Evolutionary conservation across 2,888 invertebrate species (phyloP).

Genomic region (Lottia scabra): DNA sequence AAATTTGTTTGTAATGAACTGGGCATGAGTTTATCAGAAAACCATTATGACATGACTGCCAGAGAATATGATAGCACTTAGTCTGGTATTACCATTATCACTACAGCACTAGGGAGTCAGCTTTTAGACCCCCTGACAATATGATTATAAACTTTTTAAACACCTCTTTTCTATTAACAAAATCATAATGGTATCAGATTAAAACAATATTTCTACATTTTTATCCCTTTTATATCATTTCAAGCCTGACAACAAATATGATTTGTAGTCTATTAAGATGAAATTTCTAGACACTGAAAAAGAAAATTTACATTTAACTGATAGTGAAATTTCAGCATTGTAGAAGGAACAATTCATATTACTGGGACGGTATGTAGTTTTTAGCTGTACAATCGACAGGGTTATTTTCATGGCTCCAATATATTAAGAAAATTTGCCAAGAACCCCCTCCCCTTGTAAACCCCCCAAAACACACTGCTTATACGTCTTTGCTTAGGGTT

Average conservation of each 20-base stretch:
- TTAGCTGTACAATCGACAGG: no score
- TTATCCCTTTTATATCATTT: background rate
- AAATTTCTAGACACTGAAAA: background rate
- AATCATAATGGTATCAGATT: background rate
- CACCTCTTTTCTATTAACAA: no score
- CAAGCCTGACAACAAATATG: background rate
- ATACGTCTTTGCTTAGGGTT: no score
- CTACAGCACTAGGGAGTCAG: constrained; percentile 12
- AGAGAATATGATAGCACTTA: background rate
- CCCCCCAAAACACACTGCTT: no score
- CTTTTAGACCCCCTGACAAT: constrained; percentile 9
- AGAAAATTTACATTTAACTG: no score
- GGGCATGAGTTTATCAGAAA: background rate
- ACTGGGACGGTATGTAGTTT: no score
- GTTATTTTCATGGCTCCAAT: no score
- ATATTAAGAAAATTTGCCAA: no score
- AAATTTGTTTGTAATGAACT: background rate
- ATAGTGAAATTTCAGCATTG: no score
- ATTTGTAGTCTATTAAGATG: background rate
- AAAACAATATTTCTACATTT: background rate
- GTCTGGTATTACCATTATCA: constrained; percentile 22
- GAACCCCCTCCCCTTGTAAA: no score
- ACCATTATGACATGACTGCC: background rate
- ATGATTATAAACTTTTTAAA: no score
- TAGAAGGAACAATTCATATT: no score